These are phyloP conservation scores for Alcedo atthis DNA, from an alignment of 2,797 vertebrate genomes.

Conservation along the genomic window DNA sequence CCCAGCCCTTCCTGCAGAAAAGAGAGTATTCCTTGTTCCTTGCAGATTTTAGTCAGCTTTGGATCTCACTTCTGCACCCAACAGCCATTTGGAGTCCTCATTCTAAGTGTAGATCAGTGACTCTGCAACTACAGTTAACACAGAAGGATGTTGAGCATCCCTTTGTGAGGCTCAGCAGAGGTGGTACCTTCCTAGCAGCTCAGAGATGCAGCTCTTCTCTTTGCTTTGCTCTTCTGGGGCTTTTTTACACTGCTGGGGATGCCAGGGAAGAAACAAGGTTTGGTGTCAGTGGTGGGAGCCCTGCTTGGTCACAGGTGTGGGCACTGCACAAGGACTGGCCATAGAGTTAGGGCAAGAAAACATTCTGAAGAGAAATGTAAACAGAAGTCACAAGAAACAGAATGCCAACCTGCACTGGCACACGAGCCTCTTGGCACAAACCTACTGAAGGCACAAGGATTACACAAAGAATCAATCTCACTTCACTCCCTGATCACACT, in stretches of 20 bases:
- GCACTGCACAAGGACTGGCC: background rate
- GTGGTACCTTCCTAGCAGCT: background rate
- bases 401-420: background rate
- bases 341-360: background rate
- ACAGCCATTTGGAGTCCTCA: background rate
- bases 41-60: background rate
- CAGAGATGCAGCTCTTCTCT: background rate
- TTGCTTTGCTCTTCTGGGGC: background rate
- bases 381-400: background rate
- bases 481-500: background rate
- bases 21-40: background rate
- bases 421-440: background rate
- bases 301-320: background rate
- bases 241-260: background rate
- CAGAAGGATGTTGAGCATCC: background rate
- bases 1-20: background rate
- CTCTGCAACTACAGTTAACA: background rate
- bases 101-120: background rate
- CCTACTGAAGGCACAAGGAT: background rate
- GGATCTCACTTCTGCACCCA: background rate
- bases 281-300: background rate
- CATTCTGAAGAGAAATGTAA: background rate
- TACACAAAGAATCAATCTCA: background rate
- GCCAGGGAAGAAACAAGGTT: background rate
- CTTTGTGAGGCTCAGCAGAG: background rate